Base-by-base conservation (phyloP, 2,797 vertebrate species). In the Pangasius macronema region DNA sequence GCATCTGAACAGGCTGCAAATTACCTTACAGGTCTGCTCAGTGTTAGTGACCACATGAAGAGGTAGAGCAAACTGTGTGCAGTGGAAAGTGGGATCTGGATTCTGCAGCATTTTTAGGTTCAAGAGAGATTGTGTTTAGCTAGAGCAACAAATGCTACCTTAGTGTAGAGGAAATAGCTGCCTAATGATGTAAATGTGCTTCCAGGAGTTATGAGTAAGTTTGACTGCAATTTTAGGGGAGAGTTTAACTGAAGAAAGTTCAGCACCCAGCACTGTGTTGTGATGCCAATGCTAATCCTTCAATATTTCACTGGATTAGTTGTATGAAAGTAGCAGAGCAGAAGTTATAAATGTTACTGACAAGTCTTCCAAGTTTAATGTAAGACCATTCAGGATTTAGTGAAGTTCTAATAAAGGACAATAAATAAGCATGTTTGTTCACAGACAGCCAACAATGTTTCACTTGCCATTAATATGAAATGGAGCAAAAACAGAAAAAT, bases 31-130 rank as follows among this genome's bases (percentile, higher is more conserved):
- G 86, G 67, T 91, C 91, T 91, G 92, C 91, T 90, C 92, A 86
- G 73, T 92, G 89, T 92, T 90, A 91, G 88, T 76, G 89, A 90
- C 88, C 90, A 70, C 87, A 80, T 92, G 86, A 88, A 83, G 90
- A 91, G 91, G 91, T 91, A 72, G 91, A 91, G 89, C 88, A 89
- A 93, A 94, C 91, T 92, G 89, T 80, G 88, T 89, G 89, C 89
- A 90, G 88, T 85, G 84, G 87, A 46, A 88, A 90, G 89, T 93
- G 87, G 84, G 89, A 91, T 76, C 87, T 86, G 84, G 89, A 85
- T 81, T 85, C 42, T 72, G 73, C 51, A 86, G 82, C 89, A 76
- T 89, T 80, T 93, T 83, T 92, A 94, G 92, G 82, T 87, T 87
- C 18, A 76, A 72, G 89, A 91, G 91, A 89, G 84, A 76, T 91